These are phyloP conservation scores for Rhadinocentrus ornatus DNA, from an alignment of 2,797 vertebrate genomes.

Conservation along the genomic window DNA sequence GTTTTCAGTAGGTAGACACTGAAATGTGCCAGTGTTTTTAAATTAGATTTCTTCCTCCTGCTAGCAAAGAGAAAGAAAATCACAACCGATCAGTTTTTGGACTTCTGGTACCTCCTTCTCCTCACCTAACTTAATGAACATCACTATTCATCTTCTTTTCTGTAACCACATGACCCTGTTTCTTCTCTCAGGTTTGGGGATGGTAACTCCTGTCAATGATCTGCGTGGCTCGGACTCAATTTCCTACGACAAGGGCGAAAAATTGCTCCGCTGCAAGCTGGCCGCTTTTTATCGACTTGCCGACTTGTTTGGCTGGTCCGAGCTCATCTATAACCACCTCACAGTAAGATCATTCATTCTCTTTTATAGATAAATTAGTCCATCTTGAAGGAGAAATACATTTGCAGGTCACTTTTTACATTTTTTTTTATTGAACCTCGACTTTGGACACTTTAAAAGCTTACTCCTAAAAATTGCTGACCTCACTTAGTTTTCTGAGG, in stretches of 20 bases:
- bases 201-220: slow-evolving; percentile 99
- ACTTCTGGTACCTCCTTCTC: neutral
- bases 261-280: slow-evolving; percentile 93
- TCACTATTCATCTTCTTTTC: neutral
- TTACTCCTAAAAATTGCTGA: neutral
- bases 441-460: neutral
- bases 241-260: slow-evolving; percentile 98
- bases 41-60: neutral
- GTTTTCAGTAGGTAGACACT: slow-evolving; percentile 6
- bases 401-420: neutral
- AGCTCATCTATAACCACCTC: slow-evolving; percentile 99
- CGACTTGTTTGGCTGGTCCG: slow-evolving; percentile 96
- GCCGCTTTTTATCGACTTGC: slow-evolving; percentile 95
- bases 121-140: neutral
- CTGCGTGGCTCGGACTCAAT: slow-evolving; percentile 96
- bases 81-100: neutral
- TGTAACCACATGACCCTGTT: neutral
- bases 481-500: neutral
- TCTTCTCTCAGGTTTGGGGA: slow-evolving; percentile 89
- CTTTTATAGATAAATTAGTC: neutral
- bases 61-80: neutral
- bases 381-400: neutral
- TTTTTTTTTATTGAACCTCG: neutral
- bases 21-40: neutral
- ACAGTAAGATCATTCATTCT: slow-evolving; percentile 84